Conservation (phyloP, 2,113 vertebrate genomes). For the Oreochromis tanganicae region DNA sequence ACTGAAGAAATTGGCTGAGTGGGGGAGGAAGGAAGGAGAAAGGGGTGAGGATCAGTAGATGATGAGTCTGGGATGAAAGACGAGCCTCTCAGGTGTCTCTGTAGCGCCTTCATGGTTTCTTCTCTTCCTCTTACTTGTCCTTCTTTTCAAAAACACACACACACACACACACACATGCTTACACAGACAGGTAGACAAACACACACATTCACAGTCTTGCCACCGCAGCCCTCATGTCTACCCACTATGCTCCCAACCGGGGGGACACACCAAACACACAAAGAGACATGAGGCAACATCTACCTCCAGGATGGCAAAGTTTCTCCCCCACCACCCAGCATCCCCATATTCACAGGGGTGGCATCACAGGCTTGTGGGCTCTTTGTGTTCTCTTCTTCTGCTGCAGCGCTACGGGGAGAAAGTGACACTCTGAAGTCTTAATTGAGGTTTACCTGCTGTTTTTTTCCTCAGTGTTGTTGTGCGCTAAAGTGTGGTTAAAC, state of each 20-base stretch:
- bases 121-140: conserved; percentile 53
- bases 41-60: conserved; percentile 37
- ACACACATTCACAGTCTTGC: conserved; percentile 7
- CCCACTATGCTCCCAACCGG: conserved; percentile 39
- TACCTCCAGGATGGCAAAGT: conserved; percentile 68
- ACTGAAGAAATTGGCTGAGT: conserved; percentile 55
- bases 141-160: background rate
- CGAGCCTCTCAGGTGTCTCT: conserved; percentile 34
- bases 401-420: conserved; percentile 49
- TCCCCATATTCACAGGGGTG: conserved; percentile 56
- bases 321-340: conserved; percentile 44
- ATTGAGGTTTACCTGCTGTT: conserved; percentile 68
- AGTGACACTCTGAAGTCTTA: conserved; percentile 73
- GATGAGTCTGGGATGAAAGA: conserved; percentile 57
- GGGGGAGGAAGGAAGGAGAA: background rate
- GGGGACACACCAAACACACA: conserved; percentile 61
- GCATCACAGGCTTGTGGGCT: conserved; percentile 61
- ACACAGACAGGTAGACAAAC: background rate
- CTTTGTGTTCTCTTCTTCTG: conserved; percentile 62
- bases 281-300: conserved; percentile 72
- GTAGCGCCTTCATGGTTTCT: conserved; percentile 25
- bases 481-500: conserved; percentile 64
- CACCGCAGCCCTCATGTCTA: conserved; percentile 22
- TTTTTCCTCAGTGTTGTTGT: conserved; percentile 50
- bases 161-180: background rate